Base-by-base conservation (phyloP, 2,888 invertebrate genomes). In the Strigamia crassipes region DNA sequence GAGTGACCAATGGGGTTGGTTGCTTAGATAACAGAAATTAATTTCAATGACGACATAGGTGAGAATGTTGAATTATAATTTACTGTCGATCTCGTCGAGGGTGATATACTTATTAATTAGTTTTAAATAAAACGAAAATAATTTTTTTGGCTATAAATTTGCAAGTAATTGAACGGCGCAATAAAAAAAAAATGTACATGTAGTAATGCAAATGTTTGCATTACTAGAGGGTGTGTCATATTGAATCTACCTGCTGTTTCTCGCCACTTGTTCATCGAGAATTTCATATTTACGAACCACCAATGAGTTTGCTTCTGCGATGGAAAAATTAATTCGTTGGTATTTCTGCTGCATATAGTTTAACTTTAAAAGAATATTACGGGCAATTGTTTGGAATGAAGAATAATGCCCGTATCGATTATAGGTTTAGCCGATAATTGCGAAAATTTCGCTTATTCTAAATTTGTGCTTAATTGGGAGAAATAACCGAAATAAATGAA, bases 141-240 rank as follows among this genome's bases (percentile, higher is more conserved):
- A 38, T 38, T 38, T 2, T 38, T 38, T 56, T 4, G 5, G 56
- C n/a, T 18, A 18, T 56, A 18, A 56, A 56, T 56, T 56, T 18
- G 15, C n/a, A 9, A 56, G 18, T 56, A 56, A 56, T 56, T 56
- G 56, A 56, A 56, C 18, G n/a, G 4, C n/a, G 56, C 56, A 56
- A 18, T 46, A 46, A 56, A n/a, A 56, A 56, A n/a, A n/a, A n/a
- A 9, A 9, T 18, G 18, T 9, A 21, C 18, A 8, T 31, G 5
- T 73, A 31, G 15, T 1, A 31, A n/a, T 73, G 27, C 0, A 73
- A 73, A 31, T 12, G 73, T 10, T 12, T 5, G 18, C 31, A 73
- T 73, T 73, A 73, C 31, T 73, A 31, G 73, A 73, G 73, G 73
- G 73, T 31, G 73, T 73, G 73, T 73, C 73, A n/a, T 73, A 73